Evolutionary conservation across 1,140 invertebrate genomes (phyloP), one percentile per base, ranked within the genome.

Genomic region (Drosophila gunungcola): DNA sequence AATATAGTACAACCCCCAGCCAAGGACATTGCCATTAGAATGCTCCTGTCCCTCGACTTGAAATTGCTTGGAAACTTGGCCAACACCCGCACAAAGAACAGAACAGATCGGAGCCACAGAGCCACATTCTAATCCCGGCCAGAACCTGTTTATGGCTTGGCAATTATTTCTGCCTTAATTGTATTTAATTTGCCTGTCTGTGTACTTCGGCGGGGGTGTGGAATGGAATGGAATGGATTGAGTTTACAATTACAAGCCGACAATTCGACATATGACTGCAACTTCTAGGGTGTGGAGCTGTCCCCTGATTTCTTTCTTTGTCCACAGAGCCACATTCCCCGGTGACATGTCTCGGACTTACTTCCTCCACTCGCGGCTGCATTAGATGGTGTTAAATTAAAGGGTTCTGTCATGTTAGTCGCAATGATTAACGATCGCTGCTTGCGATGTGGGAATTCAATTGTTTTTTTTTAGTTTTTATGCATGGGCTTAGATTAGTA

Each of bases 91-190:
- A 74, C 51, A 49, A 51, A 57, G 67, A 57, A 27, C 52, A 4
- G 2, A 49, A 34, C 51, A 4, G 2, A 54, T 4, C 34, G 45
- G 68, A 68, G 7, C 21, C 67, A 10, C 13, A 25, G 58, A 42
- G 51, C 72, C 60, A 75, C 70, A 74, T 74, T 74, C 72, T 74
- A 74, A 74, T 74, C 69, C 58, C 72, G 53, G 68, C 65, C 52
- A 74, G 64, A 69, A 74, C 72, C 70, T 34, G 72, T 74, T 74
- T 64, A 56, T 74, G 72, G 45, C 49, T 34, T 11, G 51, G 70
- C 72, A 74, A 74, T 74, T 74, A 74, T 74, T 74, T 74, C 65
- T 74, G 70, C 72, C 72, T 64, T 74, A 74, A 74, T 74, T 74
- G 70, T 74, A 56, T 74, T 74, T 74, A 51, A 74, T 74, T 62